Conservation (phyloP, 1,140 invertebrate genomes). For the Callitettix versicolor region DNA sequence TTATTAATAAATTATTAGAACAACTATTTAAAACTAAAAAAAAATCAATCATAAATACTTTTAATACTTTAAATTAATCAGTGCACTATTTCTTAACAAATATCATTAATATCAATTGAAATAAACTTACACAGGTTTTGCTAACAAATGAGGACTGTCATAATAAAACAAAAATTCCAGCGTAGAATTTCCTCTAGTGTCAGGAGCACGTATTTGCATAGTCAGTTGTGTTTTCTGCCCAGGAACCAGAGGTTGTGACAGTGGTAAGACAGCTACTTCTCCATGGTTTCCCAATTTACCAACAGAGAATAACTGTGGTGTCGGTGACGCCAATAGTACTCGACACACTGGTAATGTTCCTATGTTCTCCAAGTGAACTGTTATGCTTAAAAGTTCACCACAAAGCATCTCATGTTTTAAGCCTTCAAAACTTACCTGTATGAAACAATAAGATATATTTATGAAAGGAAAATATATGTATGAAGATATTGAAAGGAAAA, state of each 20-base stretch:
- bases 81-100: no score
- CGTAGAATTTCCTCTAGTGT: conserved; percentile 28
- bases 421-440: conserved; percentile 54
- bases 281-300: conserved; percentile 30
- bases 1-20: no score
- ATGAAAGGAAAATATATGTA: neutral
- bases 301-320: conserved; percentile 55
- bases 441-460: conserved; percentile 21
- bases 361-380: conserved; percentile 55
- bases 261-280: conserved; percentile 25
- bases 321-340: conserved; percentile 52
- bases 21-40: no score
- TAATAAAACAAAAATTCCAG: conserved; percentile 39
- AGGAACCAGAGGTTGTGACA: conserved; percentile 13
- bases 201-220: conserved; percentile 25
- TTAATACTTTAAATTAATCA: no score
- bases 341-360: conserved; percentile 53
- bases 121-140: conserved; percentile 51
- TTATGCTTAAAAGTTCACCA: conserved; percentile 57
- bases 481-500: neutral
- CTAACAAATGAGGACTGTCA: conserved; percentile 30
- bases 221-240: neutral
- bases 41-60: no score
- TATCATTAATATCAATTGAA: neutral
- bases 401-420: conserved; percentile 55